Base-by-base conservation (phyloP, 2,797 vertebrate species). In the Carapus acus region DNA sequence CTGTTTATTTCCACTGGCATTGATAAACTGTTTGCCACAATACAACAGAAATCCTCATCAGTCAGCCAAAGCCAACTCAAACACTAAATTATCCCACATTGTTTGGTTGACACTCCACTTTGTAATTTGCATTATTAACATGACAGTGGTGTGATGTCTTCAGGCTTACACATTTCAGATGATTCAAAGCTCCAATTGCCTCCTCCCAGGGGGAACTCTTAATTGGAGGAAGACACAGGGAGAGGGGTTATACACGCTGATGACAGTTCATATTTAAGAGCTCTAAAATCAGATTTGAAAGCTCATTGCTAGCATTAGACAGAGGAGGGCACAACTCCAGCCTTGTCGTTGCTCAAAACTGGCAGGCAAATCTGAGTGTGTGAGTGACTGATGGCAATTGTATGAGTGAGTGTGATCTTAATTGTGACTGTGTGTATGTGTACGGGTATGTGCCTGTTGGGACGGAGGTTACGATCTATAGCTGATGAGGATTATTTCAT, bases 101-200 rank as follows among this genome's bases (percentile, higher is more conserved):
- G 17, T 43, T 36, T 23, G 44, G 21, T 34, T 51, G 5, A 6
- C 7, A 38, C 43, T 49, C 58, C 8, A 8, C 63, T 15, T 23
- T 12, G n/a, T n/a, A n/a, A n/a, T 20, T 53, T 39, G 36, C 39
- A 33, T 1, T 13, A 53, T 67, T 49, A 57, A 41, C 41, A 14
- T 38, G 44, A 56, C 63, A 17, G 43, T 3, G 20, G 72, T 63
- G 40, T 3, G 17, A 70, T 63, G 74, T 73, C 50, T 9, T 36
- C 36, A 43, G 34, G 69, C 85, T 87, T 87, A 87, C 86, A 87
- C 73, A 84, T 84, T 87, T 78, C 85, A 86, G 87, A 52, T 80
- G 83, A 79, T 80, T 88, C 84, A 88, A 83, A 87, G 83, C 78
- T 43, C 62, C 73, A 70, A 76, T 79, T 49, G 81, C 77, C 73